A percentile compares a stretch with the other conserved stretches of the same genome.
phyloP scores from a whole-genome alignment of 64 coral and sea anemone species.

The Montipora capricornis region DNA sequence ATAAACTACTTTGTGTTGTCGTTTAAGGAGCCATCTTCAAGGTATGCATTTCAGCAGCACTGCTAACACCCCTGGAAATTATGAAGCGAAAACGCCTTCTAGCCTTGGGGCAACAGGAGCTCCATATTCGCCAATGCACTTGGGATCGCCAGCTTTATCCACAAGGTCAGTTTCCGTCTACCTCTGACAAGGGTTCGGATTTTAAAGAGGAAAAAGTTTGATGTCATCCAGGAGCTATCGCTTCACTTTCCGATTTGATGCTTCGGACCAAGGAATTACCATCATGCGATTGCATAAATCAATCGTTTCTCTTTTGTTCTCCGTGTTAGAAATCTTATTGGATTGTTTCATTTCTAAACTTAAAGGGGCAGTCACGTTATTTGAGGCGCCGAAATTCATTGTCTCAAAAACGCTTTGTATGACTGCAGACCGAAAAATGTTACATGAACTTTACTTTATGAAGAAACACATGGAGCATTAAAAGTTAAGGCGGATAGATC shows the following conservation, averaged over 20 bases:
- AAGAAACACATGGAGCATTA: too few species aligned
- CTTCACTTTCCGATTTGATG: not conserved
- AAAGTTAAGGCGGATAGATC: too few species aligned
- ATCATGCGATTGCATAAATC: too few species aligned
- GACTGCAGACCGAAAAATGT: too few species aligned
- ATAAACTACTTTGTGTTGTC: not conserved
- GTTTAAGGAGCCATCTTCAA: slow-evolving; percentile 2
- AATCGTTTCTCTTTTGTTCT: too few species aligned
- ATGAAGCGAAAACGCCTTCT: slow-evolving; percentile 56
- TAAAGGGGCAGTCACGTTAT: too few species aligned
- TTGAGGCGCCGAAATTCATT: too few species aligned
- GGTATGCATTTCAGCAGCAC: slow-evolving; percentile 17
- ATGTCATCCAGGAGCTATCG: not conserved
- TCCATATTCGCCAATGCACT: slow-evolving; percentile 42
- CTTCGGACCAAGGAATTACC: too few species aligned
- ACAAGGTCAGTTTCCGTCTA: slow-evolving; percentile 8
- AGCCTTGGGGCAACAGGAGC: slow-evolving; percentile 31
- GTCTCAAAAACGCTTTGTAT: too few species aligned
- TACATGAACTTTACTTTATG: too few species aligned
- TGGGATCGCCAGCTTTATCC: slow-evolving; percentile 37
- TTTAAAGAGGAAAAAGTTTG: not conserved
- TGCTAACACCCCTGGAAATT: slow-evolving; percentile 56
- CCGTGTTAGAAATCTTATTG: too few species aligned
- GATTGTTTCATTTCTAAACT: too few species aligned
- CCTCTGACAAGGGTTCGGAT: not conserved